Evolutionary conservation across 1,140 invertebrate genomes (phyloP), one percentile per base, ranked within the genome.

Genomic region (Drosophila prosaltans): DNA sequence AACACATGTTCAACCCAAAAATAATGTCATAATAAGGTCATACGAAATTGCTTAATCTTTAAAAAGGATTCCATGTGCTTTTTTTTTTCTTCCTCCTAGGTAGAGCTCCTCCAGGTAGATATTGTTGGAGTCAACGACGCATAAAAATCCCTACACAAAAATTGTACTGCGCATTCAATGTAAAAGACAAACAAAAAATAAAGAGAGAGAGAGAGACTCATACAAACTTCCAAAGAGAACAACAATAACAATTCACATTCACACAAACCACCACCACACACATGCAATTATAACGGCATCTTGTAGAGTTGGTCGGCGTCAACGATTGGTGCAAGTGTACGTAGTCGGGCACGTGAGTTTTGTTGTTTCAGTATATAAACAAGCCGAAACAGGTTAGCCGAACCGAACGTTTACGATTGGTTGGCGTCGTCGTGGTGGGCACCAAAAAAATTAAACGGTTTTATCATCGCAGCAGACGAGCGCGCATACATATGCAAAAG

Each of bases 311-410:
- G 69, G 66, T 65, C 45, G 67, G 48, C 68, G 69, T 74, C 76
- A 68, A 78, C 72, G 78, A 88, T 89, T 89, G 84, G 84, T 89
- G 83, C 83, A 88, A 88, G 83, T 88, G 83, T 86, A 83, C 79
- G 80, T 82, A 72, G 73, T 72, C 60, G 70, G 45, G 69, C 66
- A 77, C 75, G 74, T 72, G 75, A 78, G 83, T 68, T 54, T 24
- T 51, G 45, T 51, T 45, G 67, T 81, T 65, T 32, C 5, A 58
- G 78, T 80, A 69, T 48, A 86, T 88, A 88, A 64, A 77, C 81
- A 78, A 75, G 68, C 51, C 65, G 55, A 77, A 88, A 84, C 84
- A 81, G 81, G 83, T 88, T 88, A 89, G 26, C 45, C 21, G 3
- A 59, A 59, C 77, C 55, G 39, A 57, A 24, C 54, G 41, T 45